Evolutionary conservation across 2,797 vertebrate species (phyloP), one percentile per base, ranked within the genome.

Genomic region (Botia almorhae): DNA sequence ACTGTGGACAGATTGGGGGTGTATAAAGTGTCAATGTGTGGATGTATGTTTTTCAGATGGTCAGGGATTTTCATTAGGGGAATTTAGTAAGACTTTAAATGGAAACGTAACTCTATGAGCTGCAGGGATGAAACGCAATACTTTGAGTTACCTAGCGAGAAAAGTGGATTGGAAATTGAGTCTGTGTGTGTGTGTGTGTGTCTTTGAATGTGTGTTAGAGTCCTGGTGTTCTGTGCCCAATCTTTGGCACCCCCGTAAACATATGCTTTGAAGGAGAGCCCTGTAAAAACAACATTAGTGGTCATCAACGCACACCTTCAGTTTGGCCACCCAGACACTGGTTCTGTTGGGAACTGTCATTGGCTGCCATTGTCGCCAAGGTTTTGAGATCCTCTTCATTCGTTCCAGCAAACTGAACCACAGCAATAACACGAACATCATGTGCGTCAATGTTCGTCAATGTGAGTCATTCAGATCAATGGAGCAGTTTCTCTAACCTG

Each of bases 181-280:
- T 76, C 79, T 58, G 19, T 73, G 56, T 58, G 76, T 82, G 76
- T 82, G 72, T 80, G 76, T 82, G 76, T 84, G 72, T 80, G 76
- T 51, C 23, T 39, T 56, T 84, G 48, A 63, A 72, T 74, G 74
- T 75, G 81, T 73, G 82, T 76, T 60, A 39, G 50, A 55, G 69
- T 72, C 90, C 86, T 91, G 90, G 89, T 92, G 92, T 90, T 74
- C 12, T 48, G 17, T 80, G 61, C 51, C 50, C 61, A 74, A 67
- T 74, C 51, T 73, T 58, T 68, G 84, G 85, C 87, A 90, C 89
- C 87, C 92, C 80, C 80, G 85, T 90, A 94, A 94, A 94, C 92
- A 93, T 88, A 83, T 91, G 89, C 91, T 94, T 92, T 91, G 90
- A 94, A 94, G 92, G 68, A 78, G 82, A 81, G 72, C 82, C 88